phyloP scores from a whole-genome alignment of 2,888 invertebrate species.

The Drosophila peninsularis region DNA sequence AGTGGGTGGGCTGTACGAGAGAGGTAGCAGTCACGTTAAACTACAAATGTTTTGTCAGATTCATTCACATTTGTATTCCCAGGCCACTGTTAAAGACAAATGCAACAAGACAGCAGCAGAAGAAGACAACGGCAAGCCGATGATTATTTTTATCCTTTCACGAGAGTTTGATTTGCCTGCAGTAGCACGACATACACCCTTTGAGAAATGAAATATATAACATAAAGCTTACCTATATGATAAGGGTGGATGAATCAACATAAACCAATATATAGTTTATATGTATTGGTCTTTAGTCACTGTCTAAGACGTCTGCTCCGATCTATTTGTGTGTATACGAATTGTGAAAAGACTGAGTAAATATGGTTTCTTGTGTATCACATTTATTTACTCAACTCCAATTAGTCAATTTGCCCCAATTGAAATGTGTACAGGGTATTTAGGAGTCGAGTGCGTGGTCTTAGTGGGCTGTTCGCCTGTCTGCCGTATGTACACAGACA shows the following conservation, averaged over 20 bases:
- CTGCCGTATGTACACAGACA: slow-evolving; percentile 26
- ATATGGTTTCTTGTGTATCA: too few relatives aligned
- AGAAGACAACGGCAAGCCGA: neutral
- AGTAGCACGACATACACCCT: too few relatives aligned
- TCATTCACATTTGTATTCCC: slow-evolving; percentile 18
- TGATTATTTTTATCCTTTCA: neutral
- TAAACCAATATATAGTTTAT: too few relatives aligned
- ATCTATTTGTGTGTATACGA: too few relatives aligned
- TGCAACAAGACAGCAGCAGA: slow-evolving; percentile 11
- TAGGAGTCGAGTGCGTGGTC: slow-evolving; percentile 43
- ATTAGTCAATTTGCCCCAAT: neutral
- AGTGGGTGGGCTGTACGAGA: neutral
- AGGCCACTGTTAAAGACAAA: slow-evolving; percentile 3
- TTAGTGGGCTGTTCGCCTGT: slow-evolving; percentile 30
- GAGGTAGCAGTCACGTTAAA: slow-evolving; percentile 21
- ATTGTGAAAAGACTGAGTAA: too few relatives aligned
- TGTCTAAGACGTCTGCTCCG: too few relatives aligned
- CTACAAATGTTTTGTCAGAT: slow-evolving; percentile 40
- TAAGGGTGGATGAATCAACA: too few relatives aligned
- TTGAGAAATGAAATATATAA: too few relatives aligned
- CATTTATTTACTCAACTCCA: too few relatives aligned
- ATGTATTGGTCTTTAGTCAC: too few relatives aligned
- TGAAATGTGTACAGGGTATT: slow-evolving; percentile 19
- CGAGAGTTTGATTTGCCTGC: neutral
- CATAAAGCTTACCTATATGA: too few relatives aligned